These are phyloP conservation scores for Monopterus albus DNA, from an alignment of 2,113 vertebrate species.

Conservation along the genomic window DNA sequence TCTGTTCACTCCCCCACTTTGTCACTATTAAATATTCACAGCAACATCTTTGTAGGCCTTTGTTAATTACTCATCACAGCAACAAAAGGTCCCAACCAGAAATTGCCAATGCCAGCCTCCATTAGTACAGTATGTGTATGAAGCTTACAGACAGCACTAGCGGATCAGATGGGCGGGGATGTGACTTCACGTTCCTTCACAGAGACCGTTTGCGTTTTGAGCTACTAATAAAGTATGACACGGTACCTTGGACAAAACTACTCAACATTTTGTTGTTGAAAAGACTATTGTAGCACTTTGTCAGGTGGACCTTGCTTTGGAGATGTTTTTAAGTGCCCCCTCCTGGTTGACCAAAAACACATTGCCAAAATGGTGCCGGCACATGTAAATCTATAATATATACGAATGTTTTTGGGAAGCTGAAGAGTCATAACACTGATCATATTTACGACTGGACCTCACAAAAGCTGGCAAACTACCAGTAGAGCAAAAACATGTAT, in stretches of 20 bases:
- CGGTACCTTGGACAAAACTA: not conserved
- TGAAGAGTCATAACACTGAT: slow-evolving; percentile 7
- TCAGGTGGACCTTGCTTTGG: not conserved
- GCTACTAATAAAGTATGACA: not conserved
- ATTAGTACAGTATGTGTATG: slow-evolving; percentile 76
- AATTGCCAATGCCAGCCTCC: slow-evolving; percentile 67
- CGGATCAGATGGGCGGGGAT: slow-evolving; percentile 51
- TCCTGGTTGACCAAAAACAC: slow-evolving; percentile 6
- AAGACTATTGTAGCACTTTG: not conserved
- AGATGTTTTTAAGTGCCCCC: not conserved
- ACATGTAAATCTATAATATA: not conserved
- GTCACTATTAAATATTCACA: slow-evolving; percentile 88
- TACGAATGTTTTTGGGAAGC: not conserved
- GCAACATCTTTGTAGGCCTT: slow-evolving; percentile 83
- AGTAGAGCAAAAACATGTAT: not conserved
- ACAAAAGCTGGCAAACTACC: slow-evolving; percentile 1
- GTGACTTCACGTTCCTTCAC: slow-evolving; percentile 15
- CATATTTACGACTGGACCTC: slow-evolving; percentile 6
- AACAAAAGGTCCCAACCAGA: slow-evolving; percentile 79
- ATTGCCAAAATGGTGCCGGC: slow-evolving; percentile 5
- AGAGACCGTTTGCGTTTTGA: slow-evolving; percentile 19
- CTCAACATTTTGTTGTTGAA: not conserved
- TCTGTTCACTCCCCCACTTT: slow-evolving; percentile 73
- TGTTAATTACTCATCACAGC: slow-evolving; percentile 83
- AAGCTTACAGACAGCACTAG: slow-evolving; percentile 59